Evolutionary conservation across 2,113 vertebrate species (phyloP).

Genomic region (Tupaia tana): DNA sequence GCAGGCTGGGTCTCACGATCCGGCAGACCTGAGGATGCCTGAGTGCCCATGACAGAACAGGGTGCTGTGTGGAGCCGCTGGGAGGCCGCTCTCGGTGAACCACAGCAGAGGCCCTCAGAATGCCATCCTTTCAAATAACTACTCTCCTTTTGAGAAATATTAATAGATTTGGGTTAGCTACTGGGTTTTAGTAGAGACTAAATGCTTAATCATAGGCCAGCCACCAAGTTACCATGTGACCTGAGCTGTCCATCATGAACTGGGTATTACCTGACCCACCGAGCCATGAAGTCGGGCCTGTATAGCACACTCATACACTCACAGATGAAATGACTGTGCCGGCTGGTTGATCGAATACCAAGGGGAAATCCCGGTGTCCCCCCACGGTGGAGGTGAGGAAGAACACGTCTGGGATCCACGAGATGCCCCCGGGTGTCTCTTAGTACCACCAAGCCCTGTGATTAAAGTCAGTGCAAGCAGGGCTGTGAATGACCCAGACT

Average conservation of each 20-base stretch:
- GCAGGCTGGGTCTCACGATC: no score
- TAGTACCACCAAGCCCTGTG: not conserved
- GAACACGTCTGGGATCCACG: not conserved
- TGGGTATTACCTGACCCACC: not conserved
- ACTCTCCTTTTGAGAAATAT: not conserved
- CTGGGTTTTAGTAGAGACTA: not conserved
- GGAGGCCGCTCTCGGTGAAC: not conserved
- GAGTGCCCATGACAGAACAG: not conserved
- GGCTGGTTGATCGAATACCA: not conserved
- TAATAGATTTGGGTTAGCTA: not conserved
- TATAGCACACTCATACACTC: not conserved
- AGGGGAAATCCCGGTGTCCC: no score
- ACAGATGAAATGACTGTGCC: no score
- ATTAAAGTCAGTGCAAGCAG: not conserved
- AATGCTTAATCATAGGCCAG: not conserved
- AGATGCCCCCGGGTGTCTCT: not conserved
- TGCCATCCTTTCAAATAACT: not conserved
- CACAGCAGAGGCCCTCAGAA: not conserved
- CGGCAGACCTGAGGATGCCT: no score
- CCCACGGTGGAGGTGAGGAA: not conserved
- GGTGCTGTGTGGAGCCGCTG: not conserved
- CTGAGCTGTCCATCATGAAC: not conserved
- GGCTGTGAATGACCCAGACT: rapidly evolving
- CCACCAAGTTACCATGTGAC: not conserved
- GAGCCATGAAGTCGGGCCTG: no score